These are phyloP conservation scores for Galaxea fascicularis DNA, from an alignment of 92 coral and sea anemone species.

Conservation along the genomic window DNA sequence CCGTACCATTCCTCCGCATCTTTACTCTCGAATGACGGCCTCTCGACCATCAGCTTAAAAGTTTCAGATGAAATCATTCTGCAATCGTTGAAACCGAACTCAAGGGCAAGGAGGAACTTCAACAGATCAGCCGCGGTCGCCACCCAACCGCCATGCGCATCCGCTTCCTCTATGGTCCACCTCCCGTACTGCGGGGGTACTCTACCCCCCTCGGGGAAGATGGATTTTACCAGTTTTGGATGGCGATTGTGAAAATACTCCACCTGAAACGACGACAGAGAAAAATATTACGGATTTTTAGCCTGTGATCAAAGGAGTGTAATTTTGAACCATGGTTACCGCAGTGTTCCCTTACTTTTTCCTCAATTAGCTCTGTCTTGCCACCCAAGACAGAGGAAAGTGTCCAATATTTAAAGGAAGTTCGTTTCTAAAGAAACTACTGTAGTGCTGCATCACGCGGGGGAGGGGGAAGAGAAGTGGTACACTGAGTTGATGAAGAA, in stretches of 20 bases:
- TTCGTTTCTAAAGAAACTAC: no score
- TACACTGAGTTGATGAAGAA: no score
- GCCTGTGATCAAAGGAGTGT: no score
- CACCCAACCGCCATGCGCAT: conserved; percentile 60
- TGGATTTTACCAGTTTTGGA: conserved; percentile 46
- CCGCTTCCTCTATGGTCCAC: conserved; percentile 58
- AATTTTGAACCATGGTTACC: no score
- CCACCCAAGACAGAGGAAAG: no score
- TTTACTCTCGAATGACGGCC: conserved; percentile 19
- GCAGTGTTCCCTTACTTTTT: no score
- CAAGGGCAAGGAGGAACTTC: conserved; percentile 27
- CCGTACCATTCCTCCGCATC: conserved; percentile 58
- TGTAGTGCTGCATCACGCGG: no score
- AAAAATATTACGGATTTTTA: background rate
- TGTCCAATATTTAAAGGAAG: no score
- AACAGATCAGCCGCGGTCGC: conserved; percentile 38
- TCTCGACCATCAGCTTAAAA: conserved; percentile 37
- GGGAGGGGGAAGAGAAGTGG: no score
- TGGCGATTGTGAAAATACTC: conserved; percentile 52
- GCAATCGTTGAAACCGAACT: conserved; percentile 17
- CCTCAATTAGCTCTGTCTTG: no score
- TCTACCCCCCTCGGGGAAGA: conserved; percentile 44
- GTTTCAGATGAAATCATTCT: conserved; percentile 34
- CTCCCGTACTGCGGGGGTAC: conserved; percentile 62
- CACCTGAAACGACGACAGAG: conserved; percentile 18